Percentiles rank a stretch among this genome's conserved stretches.
Conservation (phyloP, 2,888 invertebrate genomes). For the Danaus chrysippus region DNA sequence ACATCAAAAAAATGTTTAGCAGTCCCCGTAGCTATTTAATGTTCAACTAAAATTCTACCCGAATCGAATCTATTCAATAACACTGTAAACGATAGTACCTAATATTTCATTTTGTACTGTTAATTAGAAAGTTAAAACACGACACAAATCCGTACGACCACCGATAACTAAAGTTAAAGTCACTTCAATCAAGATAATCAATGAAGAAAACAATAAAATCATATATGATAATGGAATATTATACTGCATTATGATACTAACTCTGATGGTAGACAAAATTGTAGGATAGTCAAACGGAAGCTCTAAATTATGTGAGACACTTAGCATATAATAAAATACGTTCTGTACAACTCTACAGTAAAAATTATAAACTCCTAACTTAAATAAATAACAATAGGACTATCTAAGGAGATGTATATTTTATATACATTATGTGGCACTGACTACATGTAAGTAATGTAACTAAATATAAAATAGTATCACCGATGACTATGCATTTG, state of each 20-base stretch:
- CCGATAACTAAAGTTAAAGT: slow-evolving; percentile 24
- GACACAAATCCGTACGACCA: slow-evolving; percentile 23
- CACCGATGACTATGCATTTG: slow-evolving; percentile 3
- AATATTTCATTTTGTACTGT: slow-evolving; percentile 32
- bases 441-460: slow-evolving; percentile 48
- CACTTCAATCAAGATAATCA: slow-evolving; percentile 16
- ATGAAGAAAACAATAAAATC: slow-evolving; percentile 21
- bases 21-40: neutral
- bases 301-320: slow-evolving; percentile 64
- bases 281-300: slow-evolving; percentile 59
- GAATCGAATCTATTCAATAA: neutral
- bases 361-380: slow-evolving; percentile 60
- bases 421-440: slow-evolving; percentile 72
- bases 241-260: slow-evolving; percentile 14
- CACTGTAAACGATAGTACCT: slow-evolving; percentile 2
- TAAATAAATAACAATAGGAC: slow-evolving; percentile 67
- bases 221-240: slow-evolving; percentile 19
- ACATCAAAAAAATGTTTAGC: neutral
- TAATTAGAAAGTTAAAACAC: slow-evolving; percentile 18
- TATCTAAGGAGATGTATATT: slow-evolving; percentile 69
- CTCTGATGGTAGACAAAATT: slow-evolving; percentile 55
- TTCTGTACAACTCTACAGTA: slow-evolving; percentile 58
- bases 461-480: slow-evolving; percentile 32
- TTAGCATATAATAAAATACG: slow-evolving; percentile 54
- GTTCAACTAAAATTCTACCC: slow-evolving; percentile 1